Percentiles rank a stretch among this genome's conserved stretches.
Evolutionary conservation across 2,113 vertebrate genomes (phyloP).

Genomic region (Paratilapia polleni): DNA sequence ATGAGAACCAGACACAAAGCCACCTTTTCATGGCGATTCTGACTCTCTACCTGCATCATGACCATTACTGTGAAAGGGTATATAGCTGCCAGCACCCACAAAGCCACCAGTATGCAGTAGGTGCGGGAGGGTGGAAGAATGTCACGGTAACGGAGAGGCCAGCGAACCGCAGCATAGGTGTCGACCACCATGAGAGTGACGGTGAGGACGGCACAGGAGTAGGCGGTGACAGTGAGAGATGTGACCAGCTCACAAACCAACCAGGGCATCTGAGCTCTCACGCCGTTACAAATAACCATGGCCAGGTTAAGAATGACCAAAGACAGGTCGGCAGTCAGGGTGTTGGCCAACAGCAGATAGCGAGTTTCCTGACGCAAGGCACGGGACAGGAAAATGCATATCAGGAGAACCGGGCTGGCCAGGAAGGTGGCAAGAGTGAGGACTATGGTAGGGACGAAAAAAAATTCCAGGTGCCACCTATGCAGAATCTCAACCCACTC

Average conservation of each 20-base stretch:
- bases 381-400: constrained; percentile 73
- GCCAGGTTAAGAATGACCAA: constrained; percentile 79
- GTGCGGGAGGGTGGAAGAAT: constrained; percentile 69
- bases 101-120: constrained; percentile 60
- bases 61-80: constrained; percentile 77
- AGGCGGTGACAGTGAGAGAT: constrained; percentile 64
- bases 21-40: neutral
- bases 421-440: constrained; percentile 73
- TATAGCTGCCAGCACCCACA: constrained; percentile 76
- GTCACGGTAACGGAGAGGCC: constrained; percentile 79
- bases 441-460: constrained; percentile 76
- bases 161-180: constrained; percentile 82
- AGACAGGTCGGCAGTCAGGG: constrained; percentile 78
- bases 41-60: constrained; percentile 47
- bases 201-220: constrained; percentile 79
- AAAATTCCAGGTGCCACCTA: constrained; percentile 61
- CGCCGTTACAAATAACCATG: constrained; percentile 61
- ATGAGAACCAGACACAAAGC: constrained; percentile 76
- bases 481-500: constrained; percentile 54
- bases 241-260: constrained; percentile 75
- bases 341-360: constrained; percentile 83
- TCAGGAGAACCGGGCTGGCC: constrained; percentile 75
- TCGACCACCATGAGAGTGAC: constrained; percentile 82
- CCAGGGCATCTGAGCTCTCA: constrained; percentile 38
- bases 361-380: constrained; percentile 79